Conservation (phyloP, 1,140 invertebrate species). For the Drosophila insularis region DNA sequence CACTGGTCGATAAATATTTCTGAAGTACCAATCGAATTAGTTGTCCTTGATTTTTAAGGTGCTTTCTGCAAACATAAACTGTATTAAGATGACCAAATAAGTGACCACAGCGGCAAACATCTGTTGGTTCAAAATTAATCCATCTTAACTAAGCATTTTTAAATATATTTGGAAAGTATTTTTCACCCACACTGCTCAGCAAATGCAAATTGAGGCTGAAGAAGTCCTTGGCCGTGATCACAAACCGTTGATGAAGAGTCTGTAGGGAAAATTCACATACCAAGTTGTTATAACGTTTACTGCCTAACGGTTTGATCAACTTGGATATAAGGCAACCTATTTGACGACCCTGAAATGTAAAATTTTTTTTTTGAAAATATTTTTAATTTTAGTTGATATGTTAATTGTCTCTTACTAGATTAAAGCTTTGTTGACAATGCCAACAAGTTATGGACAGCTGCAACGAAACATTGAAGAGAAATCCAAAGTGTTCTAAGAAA, state of each 20-base stretch:
- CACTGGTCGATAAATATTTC: background rate
- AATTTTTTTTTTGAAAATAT: background rate
- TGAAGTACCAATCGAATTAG: background rate
- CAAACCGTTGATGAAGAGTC: slow-evolving; percentile 71
- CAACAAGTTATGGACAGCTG: slow-evolving; percentile 57
- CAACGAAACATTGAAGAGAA: slow-evolving; percentile 36
- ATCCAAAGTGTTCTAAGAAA: slow-evolving; percentile 20
- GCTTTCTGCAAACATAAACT: slow-evolving; percentile 77
- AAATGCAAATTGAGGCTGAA: slow-evolving; percentile 70
- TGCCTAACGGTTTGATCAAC: slow-evolving; percentile 59
- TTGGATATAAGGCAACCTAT: slow-evolving; percentile 74
- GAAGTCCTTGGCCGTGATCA: slow-evolving; percentile 76
- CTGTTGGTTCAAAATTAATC: slow-evolving; percentile 20
- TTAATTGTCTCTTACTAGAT: slow-evolving; percentile 42
- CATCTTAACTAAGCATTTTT: background rate
- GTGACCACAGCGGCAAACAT: slow-evolving; percentile 78
- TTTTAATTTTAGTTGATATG: background rate
- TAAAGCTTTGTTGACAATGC: slow-evolving; percentile 62
- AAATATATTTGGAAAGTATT: background rate
- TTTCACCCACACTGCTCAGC: slow-evolving; percentile 59
- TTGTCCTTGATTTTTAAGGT: background rate
- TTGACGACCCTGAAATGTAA: slow-evolving; percentile 57
- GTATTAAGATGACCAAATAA: slow-evolving; percentile 77
- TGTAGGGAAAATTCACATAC: slow-evolving; percentile 74
- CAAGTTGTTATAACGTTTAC: slow-evolving; percentile 71